Conservation (phyloP, 2,113 vertebrate genomes). For the Albula goreensis region DNA sequence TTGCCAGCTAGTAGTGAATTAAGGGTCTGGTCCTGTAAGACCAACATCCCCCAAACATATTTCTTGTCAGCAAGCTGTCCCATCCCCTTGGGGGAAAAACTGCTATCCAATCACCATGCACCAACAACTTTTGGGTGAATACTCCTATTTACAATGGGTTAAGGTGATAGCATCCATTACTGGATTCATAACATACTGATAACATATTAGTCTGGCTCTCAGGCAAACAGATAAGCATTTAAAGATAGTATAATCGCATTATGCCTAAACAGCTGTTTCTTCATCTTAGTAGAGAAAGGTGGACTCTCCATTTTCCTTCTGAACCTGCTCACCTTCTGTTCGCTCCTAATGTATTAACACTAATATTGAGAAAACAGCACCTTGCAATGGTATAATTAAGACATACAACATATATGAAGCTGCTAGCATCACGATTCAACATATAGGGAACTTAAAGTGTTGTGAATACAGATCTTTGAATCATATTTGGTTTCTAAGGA, state of each 20-base stretch:
- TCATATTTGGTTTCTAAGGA: not conserved
- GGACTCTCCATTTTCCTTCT: not conserved
- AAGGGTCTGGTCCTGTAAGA: no score
- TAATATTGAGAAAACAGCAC: constrained; percentile 4
- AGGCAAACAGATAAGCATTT: not conserved
- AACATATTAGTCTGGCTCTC: not conserved
- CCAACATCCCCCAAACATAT: no score
- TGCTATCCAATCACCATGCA: no score
- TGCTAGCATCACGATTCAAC: not conserved
- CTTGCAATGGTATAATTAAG: not conserved
- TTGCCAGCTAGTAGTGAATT: no score
- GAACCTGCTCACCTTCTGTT: not conserved
- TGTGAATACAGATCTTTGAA: not conserved
- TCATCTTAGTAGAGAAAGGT: not conserved
- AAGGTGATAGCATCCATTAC: no score
- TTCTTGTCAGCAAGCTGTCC: no score
- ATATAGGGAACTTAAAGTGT: not conserved
- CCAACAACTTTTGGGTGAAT: no score
- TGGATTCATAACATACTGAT: not conserved
- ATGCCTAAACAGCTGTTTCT: not conserved
- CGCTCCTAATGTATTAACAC: not conserved
- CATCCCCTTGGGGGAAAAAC: no score
- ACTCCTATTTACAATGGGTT: no score
- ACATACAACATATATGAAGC: not conserved
- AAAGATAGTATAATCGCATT: not conserved